A percentile compares a stretch with the other conserved stretches of the same genome.
These are phyloP conservation scores for Eclectus roratus DNA, from an alignment of 2,113 vertebrate genomes.

Conservation along the genomic window DNA sequence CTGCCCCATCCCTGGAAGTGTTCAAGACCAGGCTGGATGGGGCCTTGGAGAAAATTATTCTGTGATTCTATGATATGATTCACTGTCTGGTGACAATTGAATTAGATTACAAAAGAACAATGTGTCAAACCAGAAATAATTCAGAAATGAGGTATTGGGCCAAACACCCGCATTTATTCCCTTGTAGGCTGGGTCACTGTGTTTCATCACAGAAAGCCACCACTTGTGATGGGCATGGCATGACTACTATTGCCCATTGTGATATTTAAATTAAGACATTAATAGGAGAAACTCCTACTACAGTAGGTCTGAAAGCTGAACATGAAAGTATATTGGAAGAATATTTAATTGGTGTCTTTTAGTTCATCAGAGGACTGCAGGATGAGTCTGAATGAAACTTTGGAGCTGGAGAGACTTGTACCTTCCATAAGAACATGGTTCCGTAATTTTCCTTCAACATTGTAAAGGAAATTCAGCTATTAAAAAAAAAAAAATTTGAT, in stretches of 20 bases:
- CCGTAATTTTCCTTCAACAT: neutral
- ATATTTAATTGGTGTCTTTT: conserved; percentile 5
- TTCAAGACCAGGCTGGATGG: too few relatives aligned
- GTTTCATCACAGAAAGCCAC: neutral
- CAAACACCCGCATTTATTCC: neutral
- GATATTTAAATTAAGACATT: neutral
- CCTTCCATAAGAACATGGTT: neutral
- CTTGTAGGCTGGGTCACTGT: neutral
- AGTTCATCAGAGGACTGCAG: neutral
- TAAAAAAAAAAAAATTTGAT: neutral
- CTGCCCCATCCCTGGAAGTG: too few relatives aligned
- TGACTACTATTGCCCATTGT: neutral
- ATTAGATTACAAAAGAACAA: neutral
- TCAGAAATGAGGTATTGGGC: neutral
- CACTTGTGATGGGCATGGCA: neutral
- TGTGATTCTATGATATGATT: neutral
- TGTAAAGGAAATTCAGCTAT: neutral
- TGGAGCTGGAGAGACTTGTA: neutral
- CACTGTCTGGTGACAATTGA: neutral
- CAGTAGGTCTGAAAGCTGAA: neutral
- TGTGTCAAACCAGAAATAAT: neutral
- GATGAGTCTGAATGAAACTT: neutral
- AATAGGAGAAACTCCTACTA: neutral
- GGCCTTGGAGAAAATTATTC: neutral
- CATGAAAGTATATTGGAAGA: neutral